Evolutionary conservation across 2,888 invertebrate genomes (phyloP).

Genomic region (Papilio gigon): DNA sequence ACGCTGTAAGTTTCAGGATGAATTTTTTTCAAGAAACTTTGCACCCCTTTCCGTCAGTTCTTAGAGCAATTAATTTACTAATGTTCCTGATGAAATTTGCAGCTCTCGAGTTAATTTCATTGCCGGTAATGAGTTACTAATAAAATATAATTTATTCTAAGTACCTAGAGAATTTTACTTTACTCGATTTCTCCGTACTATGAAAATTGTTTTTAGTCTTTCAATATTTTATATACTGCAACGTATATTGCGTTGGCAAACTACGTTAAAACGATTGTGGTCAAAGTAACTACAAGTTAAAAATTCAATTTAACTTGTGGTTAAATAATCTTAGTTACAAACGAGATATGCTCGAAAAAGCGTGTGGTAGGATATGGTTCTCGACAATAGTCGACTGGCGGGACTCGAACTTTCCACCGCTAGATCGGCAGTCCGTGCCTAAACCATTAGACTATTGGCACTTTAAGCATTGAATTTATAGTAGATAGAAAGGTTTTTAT

Average conservation of each 20-base stretch:
- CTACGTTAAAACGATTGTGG: background rate
- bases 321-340: background rate
- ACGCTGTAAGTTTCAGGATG: background rate
- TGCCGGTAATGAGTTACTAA: too few relatives aligned
- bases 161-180: background rate
- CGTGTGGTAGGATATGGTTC: too few relatives aligned
- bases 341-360: too few relatives aligned
- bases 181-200: background rate
- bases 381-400: too few relatives aligned
- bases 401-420: too few relatives aligned
- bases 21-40: background rate
- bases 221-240: conserved; percentile 11
- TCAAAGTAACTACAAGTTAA: background rate
- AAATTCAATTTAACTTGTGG: background rate
- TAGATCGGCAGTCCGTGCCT: too few relatives aligned
- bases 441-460: too few relatives aligned
- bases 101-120: too few relatives aligned
- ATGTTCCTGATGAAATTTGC: too few relatives aligned
- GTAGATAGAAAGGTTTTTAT: too few relatives aligned
- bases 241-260: background rate
- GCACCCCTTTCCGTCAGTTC: background rate
- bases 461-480: too few relatives aligned
- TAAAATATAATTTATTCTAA: background rate
- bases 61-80: too few relatives aligned
- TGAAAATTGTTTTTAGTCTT: background rate